Evolutionary conservation across 2,113 vertebrate species (phyloP), one percentile per base, ranked within the genome.

Genomic region (Rhipidura dahli): DNA sequence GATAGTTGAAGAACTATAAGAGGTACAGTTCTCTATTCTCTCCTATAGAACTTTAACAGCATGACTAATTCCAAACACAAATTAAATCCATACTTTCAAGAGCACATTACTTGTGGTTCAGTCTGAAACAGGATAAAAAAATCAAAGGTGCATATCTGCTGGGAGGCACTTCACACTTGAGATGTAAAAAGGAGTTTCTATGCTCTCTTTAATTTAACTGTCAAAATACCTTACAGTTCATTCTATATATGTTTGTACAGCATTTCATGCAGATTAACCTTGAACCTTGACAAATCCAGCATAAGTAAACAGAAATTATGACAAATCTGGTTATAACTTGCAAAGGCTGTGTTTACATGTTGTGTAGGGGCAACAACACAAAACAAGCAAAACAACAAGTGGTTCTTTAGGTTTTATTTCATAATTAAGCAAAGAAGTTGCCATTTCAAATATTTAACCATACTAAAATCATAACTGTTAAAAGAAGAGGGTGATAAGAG

Each of bases 1-100:
- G 27, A 14, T 10, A 54, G 13, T 0, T n/a, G 14, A 7, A 21
- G 26, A 87, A 22, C 23, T 69, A 0, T 44, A 61, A 65, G 19
- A 80, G 7, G 45, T 40, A 57, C 1, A 27, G 9, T 11, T 24
- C 13, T 78, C 26, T 28, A 24, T 16, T 68, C 2, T 10, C 6
- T 14, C 19, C 3, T 3, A 30, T 1, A 40, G 13, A 31, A 9
- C 3, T 56, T 49, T 44, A 51, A 27, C 10, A 70, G 5, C 17
- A 40, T 47, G 28, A 12, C 10, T 49, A 44, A 49, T 76, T 80
- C 37, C 30, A 69, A 80, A 77, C 11, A 56, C 10, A 79, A 76
- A 75, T 31, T 37, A 81, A 85, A 84, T 47, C 7, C 8, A 4
- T 37, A 15, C 13, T 78, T 73, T 60, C 11, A 49, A 83, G n/a